Evolutionary conservation across 2,888 invertebrate genomes (phyloP), one percentile per base, ranked within the genome.

Genomic region (Neoitamus cyanurus): DNA sequence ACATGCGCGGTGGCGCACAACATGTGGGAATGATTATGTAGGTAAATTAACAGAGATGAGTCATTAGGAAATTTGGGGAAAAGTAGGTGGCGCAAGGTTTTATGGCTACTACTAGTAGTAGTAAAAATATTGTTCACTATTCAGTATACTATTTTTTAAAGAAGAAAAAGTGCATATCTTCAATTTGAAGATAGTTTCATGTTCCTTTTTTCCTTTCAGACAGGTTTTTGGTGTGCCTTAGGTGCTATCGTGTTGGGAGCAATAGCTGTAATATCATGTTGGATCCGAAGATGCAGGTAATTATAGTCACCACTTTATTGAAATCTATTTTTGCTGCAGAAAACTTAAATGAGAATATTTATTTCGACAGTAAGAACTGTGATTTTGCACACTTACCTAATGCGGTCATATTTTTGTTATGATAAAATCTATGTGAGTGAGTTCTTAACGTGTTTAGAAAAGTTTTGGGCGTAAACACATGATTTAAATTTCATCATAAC

Each of bases 241-340:
- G 91, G 91, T 87, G 90, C 90, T 87, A 88, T 91, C 85, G 87
- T 91, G 88, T 88, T 91, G 88, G 91, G 90, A 86, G 89, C 90
- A 86, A 90, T 91, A 87, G 90, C 91, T 87, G 91, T 90, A 86
- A 90, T 91, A 87, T 91, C 92, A 87, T 91, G 90, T 86, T 91
- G 91, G 91, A 91, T 91, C 89, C 88, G 90, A 90, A 89, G 90
- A 91, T 91, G 91, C 91, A 91, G 91, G 91, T 91, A 91, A 88
- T 88, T 78, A 42, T 37, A 11, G 13, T 15, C 13, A 42, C 6
- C n/a, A 3, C 1, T 0, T 42, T 42, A n/a, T 42, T 42, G 42
- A 42, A n/a, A 42, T 42, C 42, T 4, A 42, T n/a, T n/a, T n/a
- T n/a, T n/a, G 20, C 9, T 3, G 36, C 34, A n/a, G 4, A 15